These are phyloP conservation scores for Acropora yongei DNA, from an alignment of 64 coral and sea anemone genomes.

Conservation along the genomic window DNA sequence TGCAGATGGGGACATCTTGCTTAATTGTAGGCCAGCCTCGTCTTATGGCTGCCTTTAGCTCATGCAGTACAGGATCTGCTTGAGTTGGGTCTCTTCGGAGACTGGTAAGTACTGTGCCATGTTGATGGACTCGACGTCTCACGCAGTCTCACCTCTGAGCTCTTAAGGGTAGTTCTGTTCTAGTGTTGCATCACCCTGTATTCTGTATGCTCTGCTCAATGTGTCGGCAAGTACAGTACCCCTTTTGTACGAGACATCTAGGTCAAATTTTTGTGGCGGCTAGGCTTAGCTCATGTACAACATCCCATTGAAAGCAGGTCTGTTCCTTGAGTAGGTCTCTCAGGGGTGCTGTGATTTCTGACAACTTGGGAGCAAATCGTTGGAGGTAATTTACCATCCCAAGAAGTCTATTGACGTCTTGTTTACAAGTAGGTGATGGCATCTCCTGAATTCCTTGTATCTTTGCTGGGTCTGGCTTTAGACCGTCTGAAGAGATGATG, in stretches of 20 bases:
- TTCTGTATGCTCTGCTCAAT: too few species aligned
- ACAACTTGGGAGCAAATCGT: constrained; percentile 59
- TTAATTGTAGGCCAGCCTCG: too few species aligned
- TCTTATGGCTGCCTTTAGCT: too few species aligned
- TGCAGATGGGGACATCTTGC: too few species aligned
- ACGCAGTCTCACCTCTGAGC: background rate
- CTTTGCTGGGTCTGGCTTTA: constrained; percentile 69
- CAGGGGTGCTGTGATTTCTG: constrained; percentile 30
- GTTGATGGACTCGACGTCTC: background rate
- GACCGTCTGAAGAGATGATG: constrained; percentile 30
- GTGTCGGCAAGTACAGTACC: too few species aligned
- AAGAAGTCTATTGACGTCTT: constrained; percentile 38
- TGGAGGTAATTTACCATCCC: constrained; percentile 71
- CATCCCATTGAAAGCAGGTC: constrained; percentile 56
- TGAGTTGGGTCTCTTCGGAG: background rate
- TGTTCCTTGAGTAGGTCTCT: constrained; percentile 45
- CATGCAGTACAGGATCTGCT: background rate
- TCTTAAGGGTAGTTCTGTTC: too few species aligned
- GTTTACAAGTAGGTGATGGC: constrained; percentile 30
- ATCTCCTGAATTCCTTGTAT: constrained; percentile 49
- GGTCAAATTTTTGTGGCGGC: background rate
- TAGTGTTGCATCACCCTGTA: too few species aligned
- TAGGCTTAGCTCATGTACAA: constrained; percentile 22
- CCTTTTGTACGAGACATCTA: too few species aligned
- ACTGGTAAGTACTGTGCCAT: too few species aligned